Base-by-base conservation (phyloP, 2,797 vertebrate species). In the Limosa lapponica region DNA sequence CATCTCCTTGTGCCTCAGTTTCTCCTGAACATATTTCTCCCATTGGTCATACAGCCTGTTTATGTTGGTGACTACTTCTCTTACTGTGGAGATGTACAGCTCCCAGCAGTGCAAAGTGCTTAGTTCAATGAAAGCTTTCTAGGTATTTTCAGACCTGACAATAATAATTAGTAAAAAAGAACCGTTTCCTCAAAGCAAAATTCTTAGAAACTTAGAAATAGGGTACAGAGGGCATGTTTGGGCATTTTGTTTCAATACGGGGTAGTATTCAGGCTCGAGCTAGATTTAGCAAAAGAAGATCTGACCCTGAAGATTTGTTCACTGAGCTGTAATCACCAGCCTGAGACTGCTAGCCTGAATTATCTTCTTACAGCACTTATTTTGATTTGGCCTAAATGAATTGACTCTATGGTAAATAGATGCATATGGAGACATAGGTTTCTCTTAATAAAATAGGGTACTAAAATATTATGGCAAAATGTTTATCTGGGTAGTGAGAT, bases 401-500 rank as follows among this genome's bases (percentile, higher is more conserved):
- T 87, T 93, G 43, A 66, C 44, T 96, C 44, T 70, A 46, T 75
- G 73, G 94, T 92, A 91, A 96, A 96, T 83, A 97, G 88, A 94
- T 84, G 51, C 24, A 55, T 80, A 94, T 24, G 77, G 91, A 97
- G 82, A 94, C 80, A 90, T 61, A 83, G 72, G 82, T 87, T 95
- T 87, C 84, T 82, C 93, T 78, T 95, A 94, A 93, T 95, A 96
- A 97, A 97, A 96, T 79, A 87, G 41, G 70, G 75, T 87, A 82
- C 73, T 97, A 94, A 97, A 97, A 96, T 66, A 93, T 90, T 94
- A 94, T 89, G 89, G 84, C 43, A 86, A 97, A 95, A 95, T 90
- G 87, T 96, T 97, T 96, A 86, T 94, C 95, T 95, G 58, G 28
- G 86, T 96, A 96, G 96, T 95, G 93, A 98, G 95, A 96, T 92